Percentiles rank a stretch among this genome's conserved stretches.
These are phyloP conservation scores for Horisme vitalbata DNA, from an alignment of 2,888 invertebrate genomes.

Conservation along the genomic window DNA sequence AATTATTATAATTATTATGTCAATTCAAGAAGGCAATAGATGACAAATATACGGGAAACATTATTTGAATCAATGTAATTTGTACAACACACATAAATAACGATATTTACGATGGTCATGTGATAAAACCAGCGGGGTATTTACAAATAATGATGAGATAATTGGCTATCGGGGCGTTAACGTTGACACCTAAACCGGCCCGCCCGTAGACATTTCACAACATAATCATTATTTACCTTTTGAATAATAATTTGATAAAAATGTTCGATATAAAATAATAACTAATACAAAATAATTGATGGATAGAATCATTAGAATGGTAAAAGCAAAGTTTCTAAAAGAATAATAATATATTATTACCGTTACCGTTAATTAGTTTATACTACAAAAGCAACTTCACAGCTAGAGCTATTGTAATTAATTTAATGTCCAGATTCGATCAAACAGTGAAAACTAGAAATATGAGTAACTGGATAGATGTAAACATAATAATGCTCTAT, in stretches of 20 bases:
- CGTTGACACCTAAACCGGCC: slow-evolving; percentile 25
- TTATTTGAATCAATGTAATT: slow-evolving; percentile 17
- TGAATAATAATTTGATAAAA: slow-evolving; percentile 15
- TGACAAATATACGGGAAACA: slow-evolving; percentile 11
- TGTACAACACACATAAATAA: slow-evolving; percentile 22
- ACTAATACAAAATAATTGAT: background rate
- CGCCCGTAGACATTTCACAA: slow-evolving; percentile 19
- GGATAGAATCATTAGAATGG: too few relatives aligned
- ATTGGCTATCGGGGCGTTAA: slow-evolving; percentile 16
- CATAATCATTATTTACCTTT: slow-evolving; percentile 17
- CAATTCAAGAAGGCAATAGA: slow-evolving; percentile 2
- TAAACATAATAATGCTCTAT: too few relatives aligned
- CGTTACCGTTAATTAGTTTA: too few relatives aligned
- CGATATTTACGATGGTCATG: slow-evolving; percentile 18
- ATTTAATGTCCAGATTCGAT: too few relatives aligned
- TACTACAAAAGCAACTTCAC: too few relatives aligned
- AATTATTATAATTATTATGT: background rate
- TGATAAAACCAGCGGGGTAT: slow-evolving; percentile 27
- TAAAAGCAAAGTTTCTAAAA: too few relatives aligned
- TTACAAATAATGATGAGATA: slow-evolving; percentile 26
- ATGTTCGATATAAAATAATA: background rate
- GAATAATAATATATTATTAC: too few relatives aligned
- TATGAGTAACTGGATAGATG: too few relatives aligned
- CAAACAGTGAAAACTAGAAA: too few relatives aligned
- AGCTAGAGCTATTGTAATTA: too few relatives aligned